A percentile compares a stretch with the other conserved stretches of the same genome.
Conservation (phyloP, 2,113 vertebrate genomes). For the Hystrix cristata region DNA sequence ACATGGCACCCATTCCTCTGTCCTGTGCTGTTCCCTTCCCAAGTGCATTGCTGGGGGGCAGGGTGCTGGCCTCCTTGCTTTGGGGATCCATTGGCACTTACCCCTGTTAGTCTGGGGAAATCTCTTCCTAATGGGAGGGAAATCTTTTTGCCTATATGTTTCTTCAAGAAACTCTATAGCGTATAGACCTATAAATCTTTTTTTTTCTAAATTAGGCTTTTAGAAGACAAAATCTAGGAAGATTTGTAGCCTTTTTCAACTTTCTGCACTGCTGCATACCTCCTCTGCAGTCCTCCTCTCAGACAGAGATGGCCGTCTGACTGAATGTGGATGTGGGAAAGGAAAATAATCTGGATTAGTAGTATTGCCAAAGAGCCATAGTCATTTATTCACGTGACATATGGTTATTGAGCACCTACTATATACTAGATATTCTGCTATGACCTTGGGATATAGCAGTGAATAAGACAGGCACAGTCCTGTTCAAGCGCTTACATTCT, state of each 20-base stretch:
- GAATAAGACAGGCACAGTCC: not conserved
- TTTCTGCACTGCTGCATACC: not conserved
- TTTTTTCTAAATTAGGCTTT: not conserved
- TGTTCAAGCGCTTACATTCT: slow-evolving; percentile 1
- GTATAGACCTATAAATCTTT: not conserved
- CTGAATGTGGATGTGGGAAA: slow-evolving; percentile 26
- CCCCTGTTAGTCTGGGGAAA: not conserved
- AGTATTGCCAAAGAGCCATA: not conserved
- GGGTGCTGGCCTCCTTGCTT: not conserved
- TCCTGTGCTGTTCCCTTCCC: not conserved
- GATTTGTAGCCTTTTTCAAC: not conserved
- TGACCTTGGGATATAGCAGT: not conserved
- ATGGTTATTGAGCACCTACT: not conserved
- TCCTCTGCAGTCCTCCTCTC: not conserved
- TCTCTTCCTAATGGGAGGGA: slow-evolving; percentile 11
- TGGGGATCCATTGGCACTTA: not conserved
- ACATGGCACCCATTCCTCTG: not conserved
- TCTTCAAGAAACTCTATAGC: slow-evolving; percentile 35
- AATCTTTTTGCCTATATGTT: slow-evolving; percentile 28
- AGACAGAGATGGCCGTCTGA: slow-evolving; percentile 15
- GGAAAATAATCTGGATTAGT: slow-evolving; percentile 38
- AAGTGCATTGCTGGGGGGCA: not conserved
- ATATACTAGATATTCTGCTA: not conserved
- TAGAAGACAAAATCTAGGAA: slow-evolving; percentile 20
- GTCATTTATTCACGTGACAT: not conserved